These are phyloP conservation scores for Oophaga sylvatica DNA, from an alignment of 2,797 vertebrate species.

Conservation along the genomic window DNA sequence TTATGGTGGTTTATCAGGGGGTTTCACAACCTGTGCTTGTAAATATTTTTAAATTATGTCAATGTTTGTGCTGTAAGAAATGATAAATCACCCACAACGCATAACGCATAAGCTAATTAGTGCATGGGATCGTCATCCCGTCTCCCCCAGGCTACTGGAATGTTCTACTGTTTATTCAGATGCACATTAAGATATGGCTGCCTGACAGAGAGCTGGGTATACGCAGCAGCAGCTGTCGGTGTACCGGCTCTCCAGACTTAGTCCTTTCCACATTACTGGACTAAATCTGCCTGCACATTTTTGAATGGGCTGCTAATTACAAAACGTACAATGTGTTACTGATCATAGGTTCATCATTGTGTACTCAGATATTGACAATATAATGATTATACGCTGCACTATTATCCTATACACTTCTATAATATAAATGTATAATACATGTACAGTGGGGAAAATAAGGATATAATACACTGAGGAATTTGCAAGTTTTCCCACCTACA, in stretches of 20 bases:
- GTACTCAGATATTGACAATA: too few relatives aligned
- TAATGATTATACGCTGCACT: too few relatives aligned
- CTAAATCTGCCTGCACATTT: not conserved
- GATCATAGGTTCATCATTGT: too few relatives aligned
- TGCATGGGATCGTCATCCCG: not conserved
- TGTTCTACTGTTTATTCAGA: slow-evolving; percentile 10
- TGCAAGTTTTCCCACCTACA: too few relatives aligned
- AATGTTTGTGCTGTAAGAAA: not conserved
- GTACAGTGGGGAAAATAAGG: too few relatives aligned
- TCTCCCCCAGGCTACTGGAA: slow-evolving; percentile 19
- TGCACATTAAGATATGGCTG: not conserved
- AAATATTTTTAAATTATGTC: slow-evolving; percentile 1
- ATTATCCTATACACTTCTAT: too few relatives aligned
- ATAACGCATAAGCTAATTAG: not conserved
- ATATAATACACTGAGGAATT: too few relatives aligned
- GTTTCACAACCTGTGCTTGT: not conserved
- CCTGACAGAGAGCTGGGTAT: not conserved
- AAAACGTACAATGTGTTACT: not conserved
- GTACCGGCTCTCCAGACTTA: not conserved
- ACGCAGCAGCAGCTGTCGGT: not conserved
- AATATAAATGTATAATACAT: too few relatives aligned
- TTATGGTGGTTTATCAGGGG: not conserved
- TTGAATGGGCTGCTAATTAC: not conserved
- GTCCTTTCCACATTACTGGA: not conserved
- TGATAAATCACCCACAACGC: not conserved